Conservation (phyloP, 2,113 vertebrate genomes). For the Larimichthys polyactis region DNA sequence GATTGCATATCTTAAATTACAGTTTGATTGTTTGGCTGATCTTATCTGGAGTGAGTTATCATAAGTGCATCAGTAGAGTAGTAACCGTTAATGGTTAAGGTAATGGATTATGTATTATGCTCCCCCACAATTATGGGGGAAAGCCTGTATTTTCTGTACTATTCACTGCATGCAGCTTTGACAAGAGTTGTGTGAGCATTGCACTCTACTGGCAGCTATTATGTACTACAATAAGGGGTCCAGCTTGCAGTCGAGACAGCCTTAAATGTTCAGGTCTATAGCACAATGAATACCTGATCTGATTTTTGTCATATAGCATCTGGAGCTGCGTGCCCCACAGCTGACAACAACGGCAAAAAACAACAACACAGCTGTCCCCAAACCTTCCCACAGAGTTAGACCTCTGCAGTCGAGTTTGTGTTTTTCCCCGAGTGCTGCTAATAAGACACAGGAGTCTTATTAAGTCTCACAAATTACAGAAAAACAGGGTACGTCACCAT, state of each 20-base stretch:
- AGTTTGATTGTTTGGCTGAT: background rate
- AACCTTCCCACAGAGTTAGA: background rate
- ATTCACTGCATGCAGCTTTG: conserved; percentile 3
- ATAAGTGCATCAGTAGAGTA: conserved; percentile 1
- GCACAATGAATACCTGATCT: conserved; percentile 19
- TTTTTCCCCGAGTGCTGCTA: background rate
- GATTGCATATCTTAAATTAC: conserved; percentile 12
- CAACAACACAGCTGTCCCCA: conserved; percentile 32
- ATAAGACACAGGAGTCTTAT: conserved; percentile 11
- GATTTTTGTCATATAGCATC: conserved; percentile 30
- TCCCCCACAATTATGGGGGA: background rate
- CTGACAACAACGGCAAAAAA: conserved; percentile 16
- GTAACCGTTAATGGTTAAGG: background rate
- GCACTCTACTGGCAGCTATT: conserved; percentile 77
- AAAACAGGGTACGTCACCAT: background rate
- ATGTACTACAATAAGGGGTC: conserved; percentile 51
- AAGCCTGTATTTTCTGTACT: background rate
- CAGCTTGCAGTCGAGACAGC: background rate
- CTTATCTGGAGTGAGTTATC: background rate
- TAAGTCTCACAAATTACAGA: conserved; percentile 22
- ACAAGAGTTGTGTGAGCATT: conserved; percentile 61
- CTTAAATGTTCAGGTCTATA: conserved; percentile 13
- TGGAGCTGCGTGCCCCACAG: conserved; percentile 22
- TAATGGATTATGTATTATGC: background rate
- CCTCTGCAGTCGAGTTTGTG: background rate